Percentiles rank a stretch among this genome's conserved stretches.
Evolutionary conservation across 2,113 vertebrate species (phyloP).

Genomic region (Burhinus bistriatus): DNA sequence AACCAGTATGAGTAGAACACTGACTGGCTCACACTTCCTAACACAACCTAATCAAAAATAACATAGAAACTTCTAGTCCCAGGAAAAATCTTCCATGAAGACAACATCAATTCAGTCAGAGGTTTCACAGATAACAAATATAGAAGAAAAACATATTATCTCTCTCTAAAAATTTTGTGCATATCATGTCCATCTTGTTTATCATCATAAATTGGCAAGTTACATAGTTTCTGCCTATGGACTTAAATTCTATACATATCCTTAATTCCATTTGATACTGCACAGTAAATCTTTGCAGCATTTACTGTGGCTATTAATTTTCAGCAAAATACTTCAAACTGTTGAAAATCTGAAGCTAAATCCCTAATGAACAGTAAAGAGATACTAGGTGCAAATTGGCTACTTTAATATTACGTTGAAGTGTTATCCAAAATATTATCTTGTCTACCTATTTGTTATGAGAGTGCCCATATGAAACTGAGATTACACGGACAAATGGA

Average conservation of each 20-base stretch:
- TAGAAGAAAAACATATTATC: background rate
- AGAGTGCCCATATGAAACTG: background rate
- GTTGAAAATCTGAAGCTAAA: background rate
- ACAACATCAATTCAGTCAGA: background rate
- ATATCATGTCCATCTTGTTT: background rate
- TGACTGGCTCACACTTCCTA: background rate
- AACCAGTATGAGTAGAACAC: background rate
- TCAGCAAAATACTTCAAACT: background rate
- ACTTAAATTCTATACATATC: background rate
- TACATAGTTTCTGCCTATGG: background rate
- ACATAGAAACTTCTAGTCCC: background rate
- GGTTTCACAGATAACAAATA: background rate
- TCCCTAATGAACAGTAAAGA: background rate
- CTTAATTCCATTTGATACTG: background rate
- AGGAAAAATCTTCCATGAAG: background rate
- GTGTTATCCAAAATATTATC: background rate
- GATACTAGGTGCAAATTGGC: accelerated
- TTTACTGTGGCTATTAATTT: background rate
- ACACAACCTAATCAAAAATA: background rate
- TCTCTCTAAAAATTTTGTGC: background rate
- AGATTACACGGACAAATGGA: background rate
- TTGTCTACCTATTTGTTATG: background rate
- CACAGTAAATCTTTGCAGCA: background rate
- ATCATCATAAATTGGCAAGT: background rate
- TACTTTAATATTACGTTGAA: background rate